Percentiles rank a stretch among this genome's conserved stretches.
Evolutionary conservation across 2,797 vertebrate species (phyloP).

Genomic region (Pseudochromis fuscus): DNA sequence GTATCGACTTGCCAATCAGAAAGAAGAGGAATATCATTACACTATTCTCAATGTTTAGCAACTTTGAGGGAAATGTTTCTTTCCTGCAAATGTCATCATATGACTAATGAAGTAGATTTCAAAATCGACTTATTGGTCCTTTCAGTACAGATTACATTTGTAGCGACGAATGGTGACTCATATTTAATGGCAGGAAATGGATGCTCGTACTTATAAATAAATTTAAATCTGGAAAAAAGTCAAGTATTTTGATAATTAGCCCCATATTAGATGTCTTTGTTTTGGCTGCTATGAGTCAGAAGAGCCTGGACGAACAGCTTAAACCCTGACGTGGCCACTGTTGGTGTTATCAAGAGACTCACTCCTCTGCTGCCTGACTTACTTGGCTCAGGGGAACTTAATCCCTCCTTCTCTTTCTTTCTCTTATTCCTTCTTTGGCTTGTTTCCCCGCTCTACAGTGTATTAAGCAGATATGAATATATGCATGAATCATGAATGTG

Average conservation of each 20-base stretch:
- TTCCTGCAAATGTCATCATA: background rate
- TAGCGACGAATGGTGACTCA: background rate
- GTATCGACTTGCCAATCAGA: too few species aligned
- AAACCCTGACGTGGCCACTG: conserved; percentile 46
- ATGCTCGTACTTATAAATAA: background rate
- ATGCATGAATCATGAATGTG: conserved; percentile 53
- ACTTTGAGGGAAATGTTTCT: background rate
- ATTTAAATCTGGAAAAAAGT: background rate
- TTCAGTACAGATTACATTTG: background rate
- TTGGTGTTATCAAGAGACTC: conserved; percentile 50
- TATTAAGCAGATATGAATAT: conserved; percentile 53
- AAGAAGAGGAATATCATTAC: too few species aligned
- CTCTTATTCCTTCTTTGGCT: background rate
- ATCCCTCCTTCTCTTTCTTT: conserved; percentile 31
- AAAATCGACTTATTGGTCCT: background rate
- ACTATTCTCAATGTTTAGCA: too few species aligned
- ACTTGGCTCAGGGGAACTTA: conserved; percentile 51
- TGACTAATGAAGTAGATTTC: background rate
- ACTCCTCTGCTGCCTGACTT: conserved; percentile 44
- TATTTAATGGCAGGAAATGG: background rate
- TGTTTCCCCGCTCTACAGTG: conserved; percentile 13
- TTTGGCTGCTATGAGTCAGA: conserved; percentile 35
- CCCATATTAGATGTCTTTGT: conserved; percentile 7
- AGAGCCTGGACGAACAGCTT: conserved; percentile 36
- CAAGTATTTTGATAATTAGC: background rate